A percentile compares a stretch with the other conserved stretches of the same genome.
phyloP scores from a whole-genome alignment of 2,797 vertebrate species.

The Aplochiton taeniatus region DNA sequence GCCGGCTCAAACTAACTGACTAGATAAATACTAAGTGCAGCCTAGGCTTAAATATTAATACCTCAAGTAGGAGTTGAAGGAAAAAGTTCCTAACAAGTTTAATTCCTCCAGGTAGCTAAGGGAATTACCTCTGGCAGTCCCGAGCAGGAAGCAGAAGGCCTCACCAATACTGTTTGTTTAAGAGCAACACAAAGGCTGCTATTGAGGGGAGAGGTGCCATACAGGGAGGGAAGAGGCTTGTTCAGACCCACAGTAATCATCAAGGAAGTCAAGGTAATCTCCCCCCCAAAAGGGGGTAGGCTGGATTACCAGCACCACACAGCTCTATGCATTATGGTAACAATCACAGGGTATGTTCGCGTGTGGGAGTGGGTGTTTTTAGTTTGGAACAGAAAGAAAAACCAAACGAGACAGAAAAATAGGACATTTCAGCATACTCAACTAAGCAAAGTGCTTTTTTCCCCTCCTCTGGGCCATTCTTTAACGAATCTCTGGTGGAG shows the following conservation, averaged over 20 bases:
- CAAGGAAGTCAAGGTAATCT: constrained; percentile 48
- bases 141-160: constrained; percentile 57
- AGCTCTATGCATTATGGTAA: constrained; percentile 44
- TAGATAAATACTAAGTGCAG: no score
- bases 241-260: constrained; percentile 51
- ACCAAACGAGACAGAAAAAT: constrained; percentile 12
- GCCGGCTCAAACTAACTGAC: no score
- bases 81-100: constrained; percentile 10
- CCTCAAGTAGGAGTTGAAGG: background rate
- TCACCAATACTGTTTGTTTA: constrained; percentile 59
- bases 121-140: constrained; percentile 48
- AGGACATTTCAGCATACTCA: constrained; percentile 11
- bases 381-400: constrained; percentile 5
- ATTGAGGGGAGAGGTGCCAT: constrained; percentile 57
- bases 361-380: background rate
- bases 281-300: constrained; percentile 20
- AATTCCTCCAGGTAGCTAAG: constrained; percentile 52
- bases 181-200: constrained; percentile 63
- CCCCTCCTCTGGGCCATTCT: constrained; percentile 24
- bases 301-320: constrained; percentile 45
- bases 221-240: constrained; percentile 39
- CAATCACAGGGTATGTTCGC: constrained; percentile 19
- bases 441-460: background rate
- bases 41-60: background rate
- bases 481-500: constrained; percentile 38